phyloP scores from a whole-genome alignment of 2,888 invertebrate species.

The Meiosimyza decipiens region DNA sequence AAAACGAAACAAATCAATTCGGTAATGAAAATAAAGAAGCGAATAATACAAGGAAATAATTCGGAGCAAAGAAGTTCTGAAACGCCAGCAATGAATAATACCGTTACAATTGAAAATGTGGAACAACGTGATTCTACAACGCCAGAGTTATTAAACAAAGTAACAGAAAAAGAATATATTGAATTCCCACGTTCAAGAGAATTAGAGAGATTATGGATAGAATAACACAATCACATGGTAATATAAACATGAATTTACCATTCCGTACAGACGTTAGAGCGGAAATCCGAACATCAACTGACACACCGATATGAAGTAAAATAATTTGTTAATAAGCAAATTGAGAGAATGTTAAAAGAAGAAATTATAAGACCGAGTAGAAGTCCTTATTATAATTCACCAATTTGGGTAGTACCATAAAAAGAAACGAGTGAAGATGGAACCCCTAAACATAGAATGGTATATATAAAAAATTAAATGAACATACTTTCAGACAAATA shows the following conservation, averaged over 20 bases:
- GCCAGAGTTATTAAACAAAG: background rate
- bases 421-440: background rate
- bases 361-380: background rate
- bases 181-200: too few relatives aligned
- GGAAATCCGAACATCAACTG: background rate
- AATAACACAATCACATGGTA: background rate
- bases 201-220: background rate
- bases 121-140: too few relatives aligned
- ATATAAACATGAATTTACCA: background rate
- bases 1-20: too few relatives aligned
- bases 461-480: too few relatives aligned
- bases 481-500: too few relatives aligned
- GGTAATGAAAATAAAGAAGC: too few relatives aligned
- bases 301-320: conserved; percentile 25
- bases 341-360: background rate
- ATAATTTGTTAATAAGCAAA: conserved; percentile 9
- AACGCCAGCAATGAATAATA: too few relatives aligned
- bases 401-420: background rate
- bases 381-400: background rate
- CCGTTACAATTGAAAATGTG: too few relatives aligned
- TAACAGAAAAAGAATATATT: background rate
- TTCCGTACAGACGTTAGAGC: background rate
- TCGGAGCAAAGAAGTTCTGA: too few relatives aligned
- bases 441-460: too few relatives aligned
- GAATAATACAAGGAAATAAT: too few relatives aligned